A percentile compares a stretch with the other conserved stretches of the same genome.
Evolutionary conservation across 2,888 invertebrate species (phyloP).

Genomic region (Opisthograptis luteolata): DNA sequence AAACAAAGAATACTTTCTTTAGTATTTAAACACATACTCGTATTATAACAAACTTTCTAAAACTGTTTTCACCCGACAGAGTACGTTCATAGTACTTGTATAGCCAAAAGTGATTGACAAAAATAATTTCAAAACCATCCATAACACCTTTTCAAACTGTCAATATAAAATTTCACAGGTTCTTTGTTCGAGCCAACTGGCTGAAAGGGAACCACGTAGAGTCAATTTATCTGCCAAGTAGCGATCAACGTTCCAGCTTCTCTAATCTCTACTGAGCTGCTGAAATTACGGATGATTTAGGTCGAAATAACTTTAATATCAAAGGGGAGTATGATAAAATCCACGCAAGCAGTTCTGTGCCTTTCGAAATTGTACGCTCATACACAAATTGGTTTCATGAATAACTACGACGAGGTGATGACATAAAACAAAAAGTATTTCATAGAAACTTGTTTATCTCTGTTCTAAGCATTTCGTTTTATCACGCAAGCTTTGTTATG

Average conservation of each 20-base stretch:
- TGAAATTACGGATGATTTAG: conserved; percentile 9
- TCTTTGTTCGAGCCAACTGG: conserved; percentile 22
- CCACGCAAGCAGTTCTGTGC: too few relatives aligned
- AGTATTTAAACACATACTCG: too few relatives aligned
- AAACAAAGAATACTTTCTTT: too few relatives aligned
- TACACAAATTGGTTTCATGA: too few relatives aligned
- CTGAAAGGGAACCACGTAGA: conserved; percentile 27
- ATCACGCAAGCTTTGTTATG: too few relatives aligned
- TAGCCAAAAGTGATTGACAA: conserved; percentile 1
- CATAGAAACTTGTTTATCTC: too few relatives aligned
- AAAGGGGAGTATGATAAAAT: neutral
- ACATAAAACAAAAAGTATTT: too few relatives aligned
- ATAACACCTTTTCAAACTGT: conserved; percentile 8
- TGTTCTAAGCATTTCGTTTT: too few relatives aligned
- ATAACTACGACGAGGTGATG: too few relatives aligned
- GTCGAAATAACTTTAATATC: conserved; percentile 2
- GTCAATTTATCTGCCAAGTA: conserved; percentile 29
- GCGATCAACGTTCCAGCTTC: conserved; percentile 23
- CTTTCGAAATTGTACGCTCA: too few relatives aligned
- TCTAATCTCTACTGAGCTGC: conserved; percentile 20
- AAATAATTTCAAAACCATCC: neutral
- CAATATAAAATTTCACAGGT: conserved; percentile 14
- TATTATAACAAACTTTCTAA: too few relatives aligned
- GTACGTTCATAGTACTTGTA: neutral
- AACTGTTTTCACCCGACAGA: neutral